Evolutionary conservation across 2,888 invertebrate genomes (phyloP), one percentile per base, ranked within the genome.

Genomic region (Steromphala cineraria): DNA sequence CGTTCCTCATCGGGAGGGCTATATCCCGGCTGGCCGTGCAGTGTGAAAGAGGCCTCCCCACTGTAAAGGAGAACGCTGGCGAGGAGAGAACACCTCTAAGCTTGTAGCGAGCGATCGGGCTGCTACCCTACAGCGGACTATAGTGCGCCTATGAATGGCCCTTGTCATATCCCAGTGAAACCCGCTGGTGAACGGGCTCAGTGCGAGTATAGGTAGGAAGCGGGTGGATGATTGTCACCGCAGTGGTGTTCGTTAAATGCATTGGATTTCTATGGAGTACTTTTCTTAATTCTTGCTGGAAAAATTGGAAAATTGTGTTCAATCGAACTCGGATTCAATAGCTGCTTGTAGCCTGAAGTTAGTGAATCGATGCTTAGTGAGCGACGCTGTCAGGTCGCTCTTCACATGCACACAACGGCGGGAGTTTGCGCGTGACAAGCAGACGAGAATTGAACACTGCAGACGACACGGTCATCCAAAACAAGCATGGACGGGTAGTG

Each of bases 401-500:
- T 71, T 71, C 71, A 31, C 71, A 40, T 71, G 71, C 71, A 71
- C 71, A 71, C 71, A 71, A 71, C 71, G 71, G 71, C 71, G 71
- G 71, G 71, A 71, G 71, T 71, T 71, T 71, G 71, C 71, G 71
- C 71, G 71, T 71, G 71, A 71, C 71, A 36, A 71, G 71, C 71
- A 71, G 71, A 71, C 71, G 71, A 71, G 31, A 71, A 19, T 36
- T 19, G 40, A 71, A 31, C 28, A 36, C 71, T 19, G 40, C 36
- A 71, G 71, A 71, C 71, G 40, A 71, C 36, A 40, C 28, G 36
- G 71, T 71, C 71, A 31, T 19, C 28, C 40, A 31, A 19, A 71
- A 71, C 46, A 46, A 71, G 36, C 71, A 71, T 71, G 71, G 71
- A 24, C 28, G 28, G 62, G 62, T 62, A 62, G 24, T 36, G 71